Percentiles rank a stretch among this genome's conserved stretches.
Evolutionary conservation across 2,797 vertebrate genomes (phyloP).

Genomic region (Epinephelus malabaricus): DNA sequence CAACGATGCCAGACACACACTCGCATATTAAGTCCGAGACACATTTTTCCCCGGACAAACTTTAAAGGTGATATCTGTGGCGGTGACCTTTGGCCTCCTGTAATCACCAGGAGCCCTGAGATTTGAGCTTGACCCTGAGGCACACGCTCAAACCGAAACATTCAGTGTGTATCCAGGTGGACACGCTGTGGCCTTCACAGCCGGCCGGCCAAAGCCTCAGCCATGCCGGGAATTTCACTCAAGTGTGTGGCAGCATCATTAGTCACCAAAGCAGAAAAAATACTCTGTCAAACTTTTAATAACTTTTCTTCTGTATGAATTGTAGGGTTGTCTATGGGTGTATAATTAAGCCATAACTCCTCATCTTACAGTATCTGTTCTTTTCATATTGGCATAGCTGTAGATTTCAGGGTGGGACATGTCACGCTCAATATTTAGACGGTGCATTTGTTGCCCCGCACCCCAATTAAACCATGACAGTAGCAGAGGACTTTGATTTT

Average conservation of each 20-base stretch:
- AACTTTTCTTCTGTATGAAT: conserved; percentile 51
- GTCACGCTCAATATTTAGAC: too few species aligned
- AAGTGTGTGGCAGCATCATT: conserved; percentile 70
- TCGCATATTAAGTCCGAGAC: conserved; percentile 31
- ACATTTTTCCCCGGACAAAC: conserved; percentile 19
- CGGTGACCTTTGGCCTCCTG: conserved; percentile 53
- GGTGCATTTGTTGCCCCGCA: too few species aligned
- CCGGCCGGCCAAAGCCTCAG: conserved; percentile 72
- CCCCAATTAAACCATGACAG: too few species aligned
- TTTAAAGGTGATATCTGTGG: conserved; percentile 50
- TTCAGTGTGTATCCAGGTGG: conserved; percentile 16
- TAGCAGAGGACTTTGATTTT: too few species aligned
- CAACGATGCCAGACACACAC: conserved; percentile 37
- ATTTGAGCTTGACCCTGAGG: conserved; percentile 35
- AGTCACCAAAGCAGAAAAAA: conserved; percentile 62
- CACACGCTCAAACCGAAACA: conserved; percentile 24
- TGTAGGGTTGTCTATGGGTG: conserved; percentile 38
- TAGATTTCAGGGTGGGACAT: too few species aligned
- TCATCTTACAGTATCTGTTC: conserved; percentile 12
- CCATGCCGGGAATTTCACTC: conserved; percentile 78
- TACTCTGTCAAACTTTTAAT: conserved; percentile 68
- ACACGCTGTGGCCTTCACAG: conserved; percentile 70
- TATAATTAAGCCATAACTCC: conserved; percentile 56
- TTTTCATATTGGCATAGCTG: conserved; percentile 15
- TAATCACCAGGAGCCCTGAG: conserved; percentile 16